These are phyloP conservation scores for Pteromalus puparum DNA, from an alignment of 1,140 invertebrate species.

Conservation along the genomic window DNA sequence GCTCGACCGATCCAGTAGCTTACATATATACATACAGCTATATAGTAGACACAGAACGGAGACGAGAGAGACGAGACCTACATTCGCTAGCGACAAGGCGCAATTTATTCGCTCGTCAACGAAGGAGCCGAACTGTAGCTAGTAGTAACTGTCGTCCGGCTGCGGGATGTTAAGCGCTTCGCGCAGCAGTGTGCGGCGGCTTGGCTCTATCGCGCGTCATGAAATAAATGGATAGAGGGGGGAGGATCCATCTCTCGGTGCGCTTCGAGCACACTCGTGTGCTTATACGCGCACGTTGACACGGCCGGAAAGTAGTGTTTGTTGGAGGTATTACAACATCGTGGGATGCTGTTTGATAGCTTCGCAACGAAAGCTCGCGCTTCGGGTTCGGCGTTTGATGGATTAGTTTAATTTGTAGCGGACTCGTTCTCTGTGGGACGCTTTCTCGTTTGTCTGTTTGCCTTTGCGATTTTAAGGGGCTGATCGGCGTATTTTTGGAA, in stretches of 20 bases:
- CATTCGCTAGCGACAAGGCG: conserved; percentile 20
- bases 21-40: no score
- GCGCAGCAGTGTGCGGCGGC: neutral
- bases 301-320: neutral
- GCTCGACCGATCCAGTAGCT: neutral
- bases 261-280: no score
- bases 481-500: no score
- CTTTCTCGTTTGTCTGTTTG: no score
- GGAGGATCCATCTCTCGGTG: neutral
- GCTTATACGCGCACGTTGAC: neutral
- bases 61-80: conserved; percentile 27
- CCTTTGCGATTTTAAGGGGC: no score
- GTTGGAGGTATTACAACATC: neutral
- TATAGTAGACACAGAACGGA: neutral
- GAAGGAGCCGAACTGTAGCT: neutral
- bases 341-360: neutral
- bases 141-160: neutral
- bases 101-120: conserved; percentile 39
- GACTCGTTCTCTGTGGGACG: no score
- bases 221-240: neutral
- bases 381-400: neutral
- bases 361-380: no score
- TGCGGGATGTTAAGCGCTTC: neutral
- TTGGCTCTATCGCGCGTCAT: neutral
- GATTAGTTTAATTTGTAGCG: neutral